Conservation (phyloP, 2,797 vertebrate species). For the Pampus argenteus region DNA sequence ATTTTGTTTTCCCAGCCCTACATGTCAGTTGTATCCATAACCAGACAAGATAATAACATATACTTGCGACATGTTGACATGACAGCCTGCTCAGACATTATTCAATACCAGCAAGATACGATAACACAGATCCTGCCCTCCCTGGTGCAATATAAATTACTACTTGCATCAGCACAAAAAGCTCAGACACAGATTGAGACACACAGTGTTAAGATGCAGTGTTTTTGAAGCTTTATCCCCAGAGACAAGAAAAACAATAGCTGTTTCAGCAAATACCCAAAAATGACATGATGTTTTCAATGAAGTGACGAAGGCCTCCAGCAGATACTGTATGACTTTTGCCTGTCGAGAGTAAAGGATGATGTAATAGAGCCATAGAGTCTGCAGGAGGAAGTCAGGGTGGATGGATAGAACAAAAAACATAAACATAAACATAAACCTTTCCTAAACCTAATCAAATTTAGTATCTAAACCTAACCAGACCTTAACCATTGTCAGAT, state of each 20-base stretch:
- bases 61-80: slow-evolving; percentile 62
- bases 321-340: background rate
- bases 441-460: no score
- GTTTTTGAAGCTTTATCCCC: background rate
- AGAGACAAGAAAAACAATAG: background rate
- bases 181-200: slow-evolving; percentile 9
- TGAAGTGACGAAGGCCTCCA: background rate
- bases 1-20: slow-evolving; percentile 3
- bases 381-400: background rate
- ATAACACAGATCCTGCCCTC: slow-evolving; percentile 56
- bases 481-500: no score
- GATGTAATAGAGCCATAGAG: background rate
- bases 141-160: slow-evolving; percentile 55
- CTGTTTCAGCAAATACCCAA: background rate
- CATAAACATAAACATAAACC: no score
- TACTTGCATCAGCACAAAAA: slow-evolving; percentile 60
- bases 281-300: background rate
- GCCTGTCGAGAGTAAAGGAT: background rate
- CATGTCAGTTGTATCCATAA: slow-evolving; percentile 19
- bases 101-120: slow-evolving; percentile 52
- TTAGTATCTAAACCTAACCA: no score
- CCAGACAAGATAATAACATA: slow-evolving; percentile 57
- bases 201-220: background rate
- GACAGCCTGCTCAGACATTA: slow-evolving; percentile 61
- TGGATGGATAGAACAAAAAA: no score